These are phyloP conservation scores for Ctenosaura bakeri DNA, from an alignment of 2,797 vertebrate genomes.

Conservation along the genomic window DNA sequence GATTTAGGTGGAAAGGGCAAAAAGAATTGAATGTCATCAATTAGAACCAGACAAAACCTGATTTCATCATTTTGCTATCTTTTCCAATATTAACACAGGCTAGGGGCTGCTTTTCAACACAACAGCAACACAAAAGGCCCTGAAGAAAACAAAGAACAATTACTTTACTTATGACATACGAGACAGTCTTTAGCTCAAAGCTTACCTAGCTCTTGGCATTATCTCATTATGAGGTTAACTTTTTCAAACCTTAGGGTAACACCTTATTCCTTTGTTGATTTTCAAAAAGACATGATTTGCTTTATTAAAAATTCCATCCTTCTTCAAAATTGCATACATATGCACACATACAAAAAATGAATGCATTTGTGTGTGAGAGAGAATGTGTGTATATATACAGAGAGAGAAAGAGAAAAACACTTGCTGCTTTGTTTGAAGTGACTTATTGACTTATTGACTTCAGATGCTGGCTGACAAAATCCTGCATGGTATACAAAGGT, in stretches of 20 bases:
- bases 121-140: conserved; percentile 50
- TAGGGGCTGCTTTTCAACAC: conserved; percentile 51
- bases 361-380: neutral
- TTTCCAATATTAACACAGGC: conserved; percentile 54
- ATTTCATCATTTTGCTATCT: conserved; percentile 32
- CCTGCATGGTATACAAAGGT: neutral
- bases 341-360: neutral
- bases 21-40: no score
- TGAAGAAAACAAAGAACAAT: conserved; percentile 61
- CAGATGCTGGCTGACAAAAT: no score
- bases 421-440: no score
- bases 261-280: conserved; percentile 33
- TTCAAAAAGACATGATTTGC: conserved; percentile 35
- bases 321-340: neutral
- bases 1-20: no score
- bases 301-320: conserved; percentile 31
- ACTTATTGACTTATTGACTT: neutral
- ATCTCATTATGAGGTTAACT: conserved; percentile 67
- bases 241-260: conserved; percentile 55
- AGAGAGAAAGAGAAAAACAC: neutral
- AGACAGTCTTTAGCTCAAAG: conserved; percentile 52
- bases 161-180: conserved; percentile 63
- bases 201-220: conserved; percentile 66
- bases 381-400: neutral
- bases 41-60: no score